A percentile compares a stretch with the other conserved stretches of the same genome.
Evolutionary conservation across 2,888 invertebrate genomes (phyloP).

Genomic region (Anthrax anthrax): DNA sequence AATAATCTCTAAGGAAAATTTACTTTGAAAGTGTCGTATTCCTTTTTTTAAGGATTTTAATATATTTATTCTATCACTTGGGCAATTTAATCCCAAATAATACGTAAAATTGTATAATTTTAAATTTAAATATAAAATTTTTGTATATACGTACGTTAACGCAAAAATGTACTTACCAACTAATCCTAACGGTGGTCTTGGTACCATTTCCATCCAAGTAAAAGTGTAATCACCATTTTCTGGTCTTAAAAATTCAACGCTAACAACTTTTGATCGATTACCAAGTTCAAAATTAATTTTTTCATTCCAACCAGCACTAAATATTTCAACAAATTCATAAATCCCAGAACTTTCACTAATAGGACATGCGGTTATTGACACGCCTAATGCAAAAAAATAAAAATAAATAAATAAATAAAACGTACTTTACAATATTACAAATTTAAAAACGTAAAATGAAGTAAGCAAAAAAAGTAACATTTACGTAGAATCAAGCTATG

Average conservation of each 20-base stretch:
- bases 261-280: constrained; percentile 48
- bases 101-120: no score
- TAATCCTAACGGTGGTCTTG: constrained; percentile 33
- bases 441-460: neutral
- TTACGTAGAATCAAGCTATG: neutral
- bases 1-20: no score
- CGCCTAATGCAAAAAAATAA: no score
- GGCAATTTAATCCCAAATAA: no score
- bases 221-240: constrained; percentile 62
- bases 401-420: neutral
- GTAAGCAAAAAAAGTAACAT: neutral
- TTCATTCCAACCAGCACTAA: constrained; percentile 72
- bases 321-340: constrained; percentile 60
- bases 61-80: no score
- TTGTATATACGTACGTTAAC: no score
- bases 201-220: constrained; percentile 71
- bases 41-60: no score
- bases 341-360: constrained; percentile 38
- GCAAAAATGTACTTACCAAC: constrained; percentile 30
- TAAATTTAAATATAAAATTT: no score
- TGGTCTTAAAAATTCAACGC: constrained; percentile 64
- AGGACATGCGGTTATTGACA: constrained; percentile 40
- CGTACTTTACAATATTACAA: neutral
- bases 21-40: no score
- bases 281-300: constrained; percentile 41